These are phyloP conservation scores for Nothobranchius kuhntae DNA, from an alignment of 2,113 vertebrate genomes.

Conservation along the genomic window DNA sequence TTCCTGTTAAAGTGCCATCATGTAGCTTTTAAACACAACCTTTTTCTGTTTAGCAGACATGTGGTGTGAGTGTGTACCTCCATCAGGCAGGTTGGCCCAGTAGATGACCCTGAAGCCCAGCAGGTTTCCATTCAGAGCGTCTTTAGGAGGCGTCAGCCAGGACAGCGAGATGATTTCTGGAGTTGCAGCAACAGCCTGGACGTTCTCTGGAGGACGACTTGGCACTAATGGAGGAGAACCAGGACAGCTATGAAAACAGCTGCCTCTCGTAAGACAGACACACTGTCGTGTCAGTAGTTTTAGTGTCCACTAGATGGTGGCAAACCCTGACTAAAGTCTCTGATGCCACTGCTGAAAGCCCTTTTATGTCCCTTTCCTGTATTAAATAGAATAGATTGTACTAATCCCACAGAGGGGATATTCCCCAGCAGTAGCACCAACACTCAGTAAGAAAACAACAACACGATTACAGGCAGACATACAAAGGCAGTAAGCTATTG, in stretches of 20 bases:
- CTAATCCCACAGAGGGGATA: too few relatives aligned
- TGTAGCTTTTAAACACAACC: neutral
- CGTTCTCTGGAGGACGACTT: slow-evolving; percentile 94
- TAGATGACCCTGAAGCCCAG: slow-evolving; percentile 97
- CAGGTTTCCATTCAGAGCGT: slow-evolving; percentile 95
- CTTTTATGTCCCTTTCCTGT: neutral
- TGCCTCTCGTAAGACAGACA: neutral
- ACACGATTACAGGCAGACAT: too few relatives aligned
- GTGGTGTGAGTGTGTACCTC: slow-evolving; percentile 81
- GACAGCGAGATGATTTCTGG: slow-evolving; percentile 96
- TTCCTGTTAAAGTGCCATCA: neutral
- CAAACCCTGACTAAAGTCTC: slow-evolving; percentile 34
- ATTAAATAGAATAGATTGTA: too few relatives aligned
- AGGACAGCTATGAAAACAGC: neutral
- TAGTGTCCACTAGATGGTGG: slow-evolving; percentile 64
- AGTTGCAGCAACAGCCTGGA: slow-evolving; percentile 90
- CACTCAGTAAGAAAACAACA: too few relatives aligned
- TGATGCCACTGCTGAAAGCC: too few relatives aligned
- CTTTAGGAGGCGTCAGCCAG: slow-evolving; percentile 92
- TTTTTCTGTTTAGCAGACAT: neutral
- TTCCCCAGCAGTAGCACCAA: too few relatives aligned
- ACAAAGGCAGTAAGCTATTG: too few relatives aligned
- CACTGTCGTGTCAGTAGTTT: slow-evolving; percentile 11
- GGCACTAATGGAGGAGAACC: slow-evolving; percentile 81
- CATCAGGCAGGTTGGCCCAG: slow-evolving; percentile 97